Base-by-base conservation (phyloP, 2,113 vertebrate genomes). In the Sisor rabdophorus region DNA sequence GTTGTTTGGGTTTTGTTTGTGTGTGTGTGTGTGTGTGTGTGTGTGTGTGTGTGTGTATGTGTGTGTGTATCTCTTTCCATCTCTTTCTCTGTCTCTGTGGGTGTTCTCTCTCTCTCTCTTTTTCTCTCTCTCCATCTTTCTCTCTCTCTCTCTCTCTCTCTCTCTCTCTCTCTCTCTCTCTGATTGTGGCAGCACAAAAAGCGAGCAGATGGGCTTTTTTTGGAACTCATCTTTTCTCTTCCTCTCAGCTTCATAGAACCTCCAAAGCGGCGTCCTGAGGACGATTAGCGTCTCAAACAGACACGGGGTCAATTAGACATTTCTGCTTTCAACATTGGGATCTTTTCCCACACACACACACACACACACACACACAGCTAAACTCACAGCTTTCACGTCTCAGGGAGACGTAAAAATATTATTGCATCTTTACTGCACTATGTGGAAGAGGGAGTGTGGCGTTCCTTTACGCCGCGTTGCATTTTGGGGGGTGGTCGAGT, bases 131-230 rank as follows among this genome's bases (percentile, higher is more conserved):
- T 85, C 80, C 82, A 81, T 77, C 79, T 56, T 53, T 48, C 64
- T 26, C 44, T 48, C 44, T 24, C 63, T 75, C 59, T 32, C 24
- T 48, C 56, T 50, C 71, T 61, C 20, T 26, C 1, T 30, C 48
- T 8, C 47, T 54, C 58, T 28, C 58, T 32, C 89, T 93, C 93
- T 92, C 91, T 92, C 91, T 91, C 90, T 87, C n/a, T 55, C 90
- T 91, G 90, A 89, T 93, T 91, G 90, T 84, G 84, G 71, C 86
- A 88, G 90, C 89, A 89, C 90, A 91, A 89, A 92, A 88, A 50
- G 89, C 85, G 87, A 92, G 90, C 95, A 96, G 94, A 95, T 95
- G 94, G 93, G 89, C 86, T 75, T 89, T n/a, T n/a, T n/a, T 83
- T 88, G 91, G 87, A 90, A 90, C 73, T 82, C 80, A 75, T 77